Conservation (phyloP, 2,113 vertebrate genomes). For the Scalopus aquaticus region DNA sequence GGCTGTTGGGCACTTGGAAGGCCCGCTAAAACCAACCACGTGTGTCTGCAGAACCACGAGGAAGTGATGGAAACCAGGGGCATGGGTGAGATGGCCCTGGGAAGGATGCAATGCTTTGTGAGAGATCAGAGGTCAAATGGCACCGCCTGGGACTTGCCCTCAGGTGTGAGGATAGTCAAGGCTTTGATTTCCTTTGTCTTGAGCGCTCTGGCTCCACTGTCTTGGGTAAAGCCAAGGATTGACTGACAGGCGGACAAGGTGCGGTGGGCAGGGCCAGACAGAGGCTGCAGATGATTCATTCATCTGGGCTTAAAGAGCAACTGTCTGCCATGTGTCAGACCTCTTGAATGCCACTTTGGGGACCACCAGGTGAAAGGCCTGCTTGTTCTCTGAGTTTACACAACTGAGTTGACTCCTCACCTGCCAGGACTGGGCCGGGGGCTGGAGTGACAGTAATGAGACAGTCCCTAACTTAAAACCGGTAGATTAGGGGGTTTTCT, state of each 20-base stretch:
- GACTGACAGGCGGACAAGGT: not conserved
- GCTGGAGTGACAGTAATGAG: conserved; percentile 12
- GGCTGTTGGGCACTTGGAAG: not conserved
- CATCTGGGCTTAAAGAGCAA: not conserved
- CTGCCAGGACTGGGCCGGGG: not conserved
- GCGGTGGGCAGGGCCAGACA: not conserved
- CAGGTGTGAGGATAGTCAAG: not conserved
- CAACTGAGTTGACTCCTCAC: not conserved
- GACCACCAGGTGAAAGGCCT: not conserved
- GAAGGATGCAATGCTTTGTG: not conserved
- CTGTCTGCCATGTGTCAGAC: not conserved
- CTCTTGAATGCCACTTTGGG: not conserved
- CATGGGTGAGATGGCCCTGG: not conserved
- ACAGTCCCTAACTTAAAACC: conserved; percentile 29
- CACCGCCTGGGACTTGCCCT: not conserved
- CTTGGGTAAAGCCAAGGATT: not conserved
- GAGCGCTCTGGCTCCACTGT: not conserved
- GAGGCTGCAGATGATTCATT: not conserved
- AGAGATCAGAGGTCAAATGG: not conserved
- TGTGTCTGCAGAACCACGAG: not conserved
- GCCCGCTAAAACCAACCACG: not conserved
- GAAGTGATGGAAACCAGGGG: not conserved
- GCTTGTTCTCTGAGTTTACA: not conserved
- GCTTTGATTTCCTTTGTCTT: not conserved
- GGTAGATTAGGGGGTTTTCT: not conserved